Percentiles rank a stretch among this genome's conserved stretches.
Evolutionary conservation across 1,140 invertebrate genomes (phyloP).

Genomic region (Leptinotarsa lineolata): DNA sequence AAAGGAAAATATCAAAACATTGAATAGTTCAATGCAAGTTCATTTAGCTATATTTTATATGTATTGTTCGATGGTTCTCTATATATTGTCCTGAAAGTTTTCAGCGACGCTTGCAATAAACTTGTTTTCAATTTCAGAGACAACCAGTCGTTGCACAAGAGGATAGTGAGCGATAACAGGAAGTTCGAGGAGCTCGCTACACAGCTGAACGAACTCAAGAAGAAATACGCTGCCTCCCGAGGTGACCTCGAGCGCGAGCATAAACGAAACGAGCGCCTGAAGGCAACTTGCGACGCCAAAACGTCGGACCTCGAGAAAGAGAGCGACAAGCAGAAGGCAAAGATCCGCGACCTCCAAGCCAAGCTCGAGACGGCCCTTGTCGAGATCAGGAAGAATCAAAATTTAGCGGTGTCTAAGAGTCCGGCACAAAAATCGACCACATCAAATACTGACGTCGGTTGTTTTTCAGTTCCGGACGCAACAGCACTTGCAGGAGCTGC

Average conservation of each 20-base stretch:
- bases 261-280: slow-evolving; percentile 32
- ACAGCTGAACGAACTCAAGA: slow-evolving; percentile 34
- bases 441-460: slow-evolving; percentile 48
- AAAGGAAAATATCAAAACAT: too few species aligned
- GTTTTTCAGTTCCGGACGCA: slow-evolving; percentile 51
- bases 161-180: slow-evolving; percentile 40
- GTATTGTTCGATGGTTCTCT: too few species aligned
- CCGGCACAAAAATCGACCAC: slow-evolving; percentile 22
- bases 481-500: slow-evolving; percentile 44
- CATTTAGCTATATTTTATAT: too few species aligned
- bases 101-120: too few species aligned
- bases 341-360: slow-evolving; percentile 39
- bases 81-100: too few species aligned
- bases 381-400: slow-evolving; percentile 44
- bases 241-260: slow-evolving; percentile 35
- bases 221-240: slow-evolving; percentile 26
- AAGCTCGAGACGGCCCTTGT: slow-evolving; percentile 40
- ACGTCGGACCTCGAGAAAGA: slow-evolving; percentile 42
- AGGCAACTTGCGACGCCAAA: slow-evolving; percentile 40
- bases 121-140: slow-evolving; percentile 15
- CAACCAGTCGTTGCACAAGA: slow-evolving; percentile 24
- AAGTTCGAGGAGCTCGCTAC: slow-evolving; percentile 45
- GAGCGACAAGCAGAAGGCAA: slow-evolving; percentile 42
- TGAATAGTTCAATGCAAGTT: too few species aligned
- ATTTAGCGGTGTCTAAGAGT: slow-evolving; percentile 43